phyloP scores from a whole-genome alignment of 64 coral and sea anemone species.

The Orbicella faveolata region DNA sequence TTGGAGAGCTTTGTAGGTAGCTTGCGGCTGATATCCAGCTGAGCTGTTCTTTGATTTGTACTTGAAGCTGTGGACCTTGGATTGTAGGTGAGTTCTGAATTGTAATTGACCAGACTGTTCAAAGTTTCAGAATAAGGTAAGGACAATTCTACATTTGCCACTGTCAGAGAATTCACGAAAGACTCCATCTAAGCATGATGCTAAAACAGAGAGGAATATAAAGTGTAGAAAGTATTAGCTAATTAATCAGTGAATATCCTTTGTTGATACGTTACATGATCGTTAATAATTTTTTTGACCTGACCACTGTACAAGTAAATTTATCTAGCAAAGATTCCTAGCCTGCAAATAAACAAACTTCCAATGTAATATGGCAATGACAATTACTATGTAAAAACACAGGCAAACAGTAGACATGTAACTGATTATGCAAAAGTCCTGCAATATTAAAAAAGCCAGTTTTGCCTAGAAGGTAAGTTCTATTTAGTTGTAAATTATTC shows the following conservation, averaged over 20 bases:
- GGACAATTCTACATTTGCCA: background rate
- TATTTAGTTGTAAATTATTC: background rate
- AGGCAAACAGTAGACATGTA: too few species aligned
- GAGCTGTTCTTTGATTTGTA: background rate
- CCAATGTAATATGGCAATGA: too few species aligned
- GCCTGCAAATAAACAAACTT: too few species aligned
- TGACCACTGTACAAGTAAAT: too few species aligned
- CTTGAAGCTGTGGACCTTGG: background rate
- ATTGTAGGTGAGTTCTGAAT: constrained; percentile 31
- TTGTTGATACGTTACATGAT: too few species aligned
- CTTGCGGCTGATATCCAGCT: constrained; percentile 16
- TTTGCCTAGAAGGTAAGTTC: background rate
- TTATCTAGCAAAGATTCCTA: too few species aligned
- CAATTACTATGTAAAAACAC: too few species aligned
- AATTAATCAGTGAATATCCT: background rate
- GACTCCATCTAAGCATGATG: constrained; percentile 56
- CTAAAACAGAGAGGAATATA: constrained; percentile 8
- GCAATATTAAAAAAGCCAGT: background rate
- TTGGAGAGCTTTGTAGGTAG: constrained; percentile 33
- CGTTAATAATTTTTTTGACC: too few species aligned
- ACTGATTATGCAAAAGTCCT: background rate
- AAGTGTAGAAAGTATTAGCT: background rate
- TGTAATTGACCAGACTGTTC: constrained; percentile 23
- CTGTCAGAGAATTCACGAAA: constrained; percentile 11
- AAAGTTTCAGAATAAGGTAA: constrained; percentile 26